These are phyloP conservation scores for Moxostoma hubbsi DNA, from an alignment of 2,797 vertebrate genomes.

Conservation along the genomic window DNA sequence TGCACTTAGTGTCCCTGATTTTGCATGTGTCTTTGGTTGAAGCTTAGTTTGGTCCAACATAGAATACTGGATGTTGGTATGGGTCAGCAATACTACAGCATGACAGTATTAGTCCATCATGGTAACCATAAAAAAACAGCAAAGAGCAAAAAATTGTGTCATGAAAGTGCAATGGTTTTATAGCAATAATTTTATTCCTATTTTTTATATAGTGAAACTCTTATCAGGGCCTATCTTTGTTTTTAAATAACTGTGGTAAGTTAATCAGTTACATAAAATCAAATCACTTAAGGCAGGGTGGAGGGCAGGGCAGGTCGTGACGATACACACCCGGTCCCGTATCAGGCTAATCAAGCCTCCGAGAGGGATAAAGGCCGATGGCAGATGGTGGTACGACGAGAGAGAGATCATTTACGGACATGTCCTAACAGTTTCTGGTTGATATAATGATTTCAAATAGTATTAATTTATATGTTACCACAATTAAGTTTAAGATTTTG, in stretches of 20 bases:
- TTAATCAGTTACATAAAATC: not conserved
- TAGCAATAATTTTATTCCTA: not conserved
- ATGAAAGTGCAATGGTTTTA: not conserved
- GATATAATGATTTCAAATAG: no score
- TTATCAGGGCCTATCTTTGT: not conserved
- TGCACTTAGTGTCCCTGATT: not conserved
- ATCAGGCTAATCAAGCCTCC: no score
- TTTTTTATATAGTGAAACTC: no score
- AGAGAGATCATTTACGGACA: no score
- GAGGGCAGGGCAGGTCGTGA: no score
- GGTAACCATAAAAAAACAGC: not conserved
- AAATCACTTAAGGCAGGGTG: no score
- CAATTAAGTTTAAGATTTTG: no score
- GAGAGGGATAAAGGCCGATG: no score
- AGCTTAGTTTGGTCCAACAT: not conserved
- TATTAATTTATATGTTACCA: no score
- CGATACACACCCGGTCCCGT: no score
- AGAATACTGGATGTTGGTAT: not conserved
- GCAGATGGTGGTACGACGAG: no score
- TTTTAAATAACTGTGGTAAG: not conserved
- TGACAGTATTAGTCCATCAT: conserved; percentile 5
- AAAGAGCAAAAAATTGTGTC: not conserved
- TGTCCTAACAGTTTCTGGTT: no score
- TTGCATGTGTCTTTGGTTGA: not conserved
- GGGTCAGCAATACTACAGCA: conserved; percentile 21